Conservation (phyloP, 2,888 invertebrate species). For the Chrysopilus asiliformis region DNA sequence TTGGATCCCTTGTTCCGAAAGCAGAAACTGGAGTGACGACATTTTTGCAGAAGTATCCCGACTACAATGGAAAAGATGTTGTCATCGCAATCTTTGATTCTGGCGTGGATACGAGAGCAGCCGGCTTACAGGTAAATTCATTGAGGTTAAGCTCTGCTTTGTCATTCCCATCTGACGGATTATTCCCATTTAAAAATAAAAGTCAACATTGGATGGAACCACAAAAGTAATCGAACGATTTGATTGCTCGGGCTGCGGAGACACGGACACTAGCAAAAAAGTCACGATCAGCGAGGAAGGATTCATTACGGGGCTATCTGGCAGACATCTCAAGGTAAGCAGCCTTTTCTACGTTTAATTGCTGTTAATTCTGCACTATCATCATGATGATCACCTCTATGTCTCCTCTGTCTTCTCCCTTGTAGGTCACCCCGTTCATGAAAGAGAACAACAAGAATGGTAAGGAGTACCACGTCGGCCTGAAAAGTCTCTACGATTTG, state of each 20-base stretch:
- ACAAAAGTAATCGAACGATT: conserved; percentile 88
- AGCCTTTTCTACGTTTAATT: not conserved
- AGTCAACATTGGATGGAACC: too few species aligned
- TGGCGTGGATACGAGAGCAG: conserved; percentile 92
- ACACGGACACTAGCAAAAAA: conserved; percentile 79
- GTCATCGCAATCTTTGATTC: conserved; percentile 95
- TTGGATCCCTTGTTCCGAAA: conserved; percentile 79
- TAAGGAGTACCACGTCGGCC: conserved; percentile 74
- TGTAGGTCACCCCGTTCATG: conserved; percentile 27
- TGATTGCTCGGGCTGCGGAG: conserved; percentile 94
- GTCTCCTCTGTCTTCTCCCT: too few species aligned
- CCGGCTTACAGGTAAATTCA: conserved; percentile 69
- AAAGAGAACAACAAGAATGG: conserved; percentile 55
- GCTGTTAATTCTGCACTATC: not conserved
- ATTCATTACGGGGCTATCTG: conserved; percentile 69
- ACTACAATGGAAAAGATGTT: conserved; percentile 82
- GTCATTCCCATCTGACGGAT: conserved; percentile 8
- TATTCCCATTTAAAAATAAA: too few species aligned
- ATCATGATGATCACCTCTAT: too few species aligned
- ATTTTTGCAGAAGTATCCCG: conserved; percentile 77
- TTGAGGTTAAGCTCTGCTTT: conserved; percentile 10
- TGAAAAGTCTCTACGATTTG: conserved; percentile 72
- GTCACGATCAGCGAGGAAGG: conserved; percentile 56
- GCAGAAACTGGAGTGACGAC: conserved; percentile 83
- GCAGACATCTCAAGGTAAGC: conserved; percentile 71